Evolutionary conservation across 2,797 vertebrate species (phyloP), one percentile per base, ranked within the genome.

Genomic region (Hozukius guyotensis): DNA sequence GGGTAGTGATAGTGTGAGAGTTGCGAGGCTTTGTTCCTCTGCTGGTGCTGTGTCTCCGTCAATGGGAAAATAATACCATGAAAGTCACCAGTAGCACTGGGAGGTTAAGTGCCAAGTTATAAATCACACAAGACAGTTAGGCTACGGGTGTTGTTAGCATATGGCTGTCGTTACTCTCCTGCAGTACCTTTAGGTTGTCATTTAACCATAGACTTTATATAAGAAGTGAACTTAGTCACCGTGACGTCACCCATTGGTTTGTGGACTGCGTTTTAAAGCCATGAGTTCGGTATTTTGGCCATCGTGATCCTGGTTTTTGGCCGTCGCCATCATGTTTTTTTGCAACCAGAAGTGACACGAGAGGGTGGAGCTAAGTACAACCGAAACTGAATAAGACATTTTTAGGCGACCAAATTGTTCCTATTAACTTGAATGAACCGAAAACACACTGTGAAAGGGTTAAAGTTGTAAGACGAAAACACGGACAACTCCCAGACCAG

Each of bases 61-160:
- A 9, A 18, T 24, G 72, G 75, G 57, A 12, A 34, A 71, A 69
- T 85, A 87, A 87, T 31, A 66, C 36, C 36, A 56, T 88, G 49
- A 82, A 89, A 88, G 86, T 88, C 85, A 85, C 49, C 75, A 11
- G 78, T 78, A 82, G 79, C 83, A 71, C 83, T 32, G 75, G 64
- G 87, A 88, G 90, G 92, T 88, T 92, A 90, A 91, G 87, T 81
- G 83, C 73, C n/a, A 42, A 60, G 86, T 81, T 83, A 83, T 92
- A 91, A 91, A 92, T 92, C 92, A 92, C 55, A 81, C 32, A 42
- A 68, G 74, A 87, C 87, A 75, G 78, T 82, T 56, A 13, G 69
- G 66, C 25, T 75, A 25, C 46, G 32, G 83, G 38, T 69, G 80
- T 70, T 75, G 77, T 32, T 42, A 52, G 61, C 65, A 52, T 74